A percentile compares a stretch with the other conserved stretches of the same genome.
These are phyloP conservation scores for Neotoxoptera formosana DNA, from an alignment of 1,140 invertebrate genomes.

Conservation along the genomic window DNA sequence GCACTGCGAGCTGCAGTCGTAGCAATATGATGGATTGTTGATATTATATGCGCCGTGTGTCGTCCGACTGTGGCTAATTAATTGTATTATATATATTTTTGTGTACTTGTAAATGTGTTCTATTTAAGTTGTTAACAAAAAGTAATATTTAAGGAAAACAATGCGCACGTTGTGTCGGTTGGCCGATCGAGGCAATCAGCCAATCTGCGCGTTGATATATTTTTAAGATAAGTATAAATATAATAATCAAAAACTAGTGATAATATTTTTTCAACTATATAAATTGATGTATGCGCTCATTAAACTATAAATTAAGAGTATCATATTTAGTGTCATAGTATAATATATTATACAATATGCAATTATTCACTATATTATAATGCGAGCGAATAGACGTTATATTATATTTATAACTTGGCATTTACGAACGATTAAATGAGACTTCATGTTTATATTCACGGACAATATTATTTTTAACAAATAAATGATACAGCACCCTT, in stretches of 20 bases:
- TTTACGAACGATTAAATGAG: conserved; percentile 51
- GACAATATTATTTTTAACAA: too few species aligned
- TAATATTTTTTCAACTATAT: conserved; percentile 40
- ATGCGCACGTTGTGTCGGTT: neutral
- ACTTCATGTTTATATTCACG: conserved; percentile 41
- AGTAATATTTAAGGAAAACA: conserved; percentile 26
- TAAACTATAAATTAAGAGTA: conserved; percentile 40
- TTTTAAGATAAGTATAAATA: conserved; percentile 16
- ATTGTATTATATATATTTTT: conserved; percentile 39
- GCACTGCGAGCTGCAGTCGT: neutral
- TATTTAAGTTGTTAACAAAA: conserved; percentile 58
- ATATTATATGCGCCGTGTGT: neutral
- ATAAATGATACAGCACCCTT: too few species aligned
- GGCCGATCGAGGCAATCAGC: neutral
- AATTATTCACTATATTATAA: neutral
- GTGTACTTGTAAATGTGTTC: conserved; percentile 48
- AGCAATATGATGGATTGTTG: neutral
- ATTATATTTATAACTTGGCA: neutral
- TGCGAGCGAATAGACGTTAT: conserved; percentile 31
- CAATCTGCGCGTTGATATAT: neutral
- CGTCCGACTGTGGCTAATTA: neutral
- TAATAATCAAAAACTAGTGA: conserved; percentile 43
- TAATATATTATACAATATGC: neutral
- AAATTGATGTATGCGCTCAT: conserved; percentile 48
- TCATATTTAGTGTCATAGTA: neutral